These are phyloP conservation scores for Drosophila guanche DNA, from an alignment of 1,140 invertebrate species.

Conservation along the genomic window DNA sequence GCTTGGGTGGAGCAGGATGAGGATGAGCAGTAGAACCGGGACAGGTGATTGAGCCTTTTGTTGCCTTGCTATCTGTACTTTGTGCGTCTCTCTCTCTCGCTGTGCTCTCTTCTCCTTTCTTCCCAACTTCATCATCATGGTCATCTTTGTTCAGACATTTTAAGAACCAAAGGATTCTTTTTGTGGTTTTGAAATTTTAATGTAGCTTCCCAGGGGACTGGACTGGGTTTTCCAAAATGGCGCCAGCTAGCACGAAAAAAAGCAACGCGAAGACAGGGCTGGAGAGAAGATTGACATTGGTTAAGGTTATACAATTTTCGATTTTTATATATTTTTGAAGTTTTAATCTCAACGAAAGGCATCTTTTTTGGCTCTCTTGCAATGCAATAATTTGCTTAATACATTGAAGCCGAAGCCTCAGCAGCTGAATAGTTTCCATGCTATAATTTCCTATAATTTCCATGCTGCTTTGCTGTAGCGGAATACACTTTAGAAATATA, in stretches of 20 bases:
- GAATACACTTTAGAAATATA: no score
- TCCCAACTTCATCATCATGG: slow-evolving; percentile 13
- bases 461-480: no score
- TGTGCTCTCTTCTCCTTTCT: background rate
- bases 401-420: no score
- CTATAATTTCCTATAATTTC: no score
- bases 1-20: background rate
- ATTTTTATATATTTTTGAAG: no score
- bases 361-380: no score
- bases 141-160: slow-evolving; percentile 74
- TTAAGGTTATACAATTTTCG: no score
- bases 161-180: slow-evolving; percentile 77
- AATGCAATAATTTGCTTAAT: no score
- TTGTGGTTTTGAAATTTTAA: slow-evolving; percentile 70
- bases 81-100: background rate
- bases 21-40: no score
- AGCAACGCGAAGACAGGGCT: slow-evolving; percentile 11
- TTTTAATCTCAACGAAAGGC: no score
- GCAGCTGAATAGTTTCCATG: no score
- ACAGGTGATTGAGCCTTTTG: slow-evolving; percentile 29
- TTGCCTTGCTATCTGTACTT: slow-evolving; percentile 10
- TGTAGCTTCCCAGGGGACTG: slow-evolving; percentile 28
- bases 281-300: no score
- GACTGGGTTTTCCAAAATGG: slow-evolving; percentile 63
- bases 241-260: slow-evolving; percentile 28